Conservation (phyloP, 2,888 invertebrate genomes). For the Brachycybe producta region DNA sequence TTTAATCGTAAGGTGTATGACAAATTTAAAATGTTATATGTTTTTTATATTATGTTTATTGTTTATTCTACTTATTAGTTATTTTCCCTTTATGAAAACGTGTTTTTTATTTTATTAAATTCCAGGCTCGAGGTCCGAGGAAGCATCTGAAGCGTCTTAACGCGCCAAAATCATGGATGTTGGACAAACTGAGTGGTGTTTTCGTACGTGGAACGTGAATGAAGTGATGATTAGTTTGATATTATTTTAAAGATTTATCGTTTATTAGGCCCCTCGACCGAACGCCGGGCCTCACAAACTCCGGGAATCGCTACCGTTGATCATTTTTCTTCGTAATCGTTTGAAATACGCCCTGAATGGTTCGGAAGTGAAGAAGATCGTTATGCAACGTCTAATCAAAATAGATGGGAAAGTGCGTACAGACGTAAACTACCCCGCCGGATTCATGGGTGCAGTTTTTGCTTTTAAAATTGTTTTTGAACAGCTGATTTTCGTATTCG, state of each 20-base stretch:
- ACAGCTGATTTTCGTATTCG: too few relatives aligned
- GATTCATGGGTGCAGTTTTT: constrained; percentile 86
- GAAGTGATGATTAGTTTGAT: not conserved
- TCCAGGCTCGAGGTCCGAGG: constrained; percentile 91
- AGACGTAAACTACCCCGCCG: constrained; percentile 92
- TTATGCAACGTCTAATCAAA: constrained; percentile 94
- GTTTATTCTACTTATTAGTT: too few relatives aligned
- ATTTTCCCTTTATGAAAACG: too few relatives aligned
- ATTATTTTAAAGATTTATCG: constrained; percentile 7
- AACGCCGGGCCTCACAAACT: constrained; percentile 96
- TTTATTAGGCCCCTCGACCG: constrained; percentile 69
- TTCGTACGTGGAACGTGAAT: constrained; percentile 38
- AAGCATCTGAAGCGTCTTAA: constrained; percentile 98
- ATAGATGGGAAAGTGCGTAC: constrained; percentile 97
- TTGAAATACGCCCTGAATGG: constrained; percentile 96
- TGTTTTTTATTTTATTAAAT: too few relatives aligned
- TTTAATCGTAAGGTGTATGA: too few relatives aligned
- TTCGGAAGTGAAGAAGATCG: constrained; percentile 92
- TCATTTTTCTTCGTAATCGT: constrained; percentile 92
- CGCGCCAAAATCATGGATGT: constrained; percentile 99
- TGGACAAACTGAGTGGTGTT: constrained; percentile 96
- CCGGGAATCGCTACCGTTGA: constrained; percentile 88
- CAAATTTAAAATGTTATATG: too few relatives aligned
- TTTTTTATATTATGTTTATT: too few relatives aligned
- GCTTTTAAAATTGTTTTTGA: constrained; percentile 17